phyloP scores from a whole-genome alignment of 1,140 invertebrate genomes.

The Penaeus indicus region DNA sequence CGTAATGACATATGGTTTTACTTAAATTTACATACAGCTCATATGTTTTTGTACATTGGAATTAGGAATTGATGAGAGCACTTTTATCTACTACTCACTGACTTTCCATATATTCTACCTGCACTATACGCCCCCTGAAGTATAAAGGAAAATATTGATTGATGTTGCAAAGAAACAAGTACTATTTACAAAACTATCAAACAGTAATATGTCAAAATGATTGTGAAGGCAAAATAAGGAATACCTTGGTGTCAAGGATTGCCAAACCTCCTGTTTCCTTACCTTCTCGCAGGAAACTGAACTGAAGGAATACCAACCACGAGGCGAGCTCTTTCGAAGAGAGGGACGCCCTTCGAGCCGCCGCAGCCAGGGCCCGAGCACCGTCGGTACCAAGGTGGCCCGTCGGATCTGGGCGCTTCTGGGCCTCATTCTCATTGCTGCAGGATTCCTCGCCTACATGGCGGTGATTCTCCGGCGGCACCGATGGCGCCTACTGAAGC shows the following conservation, averaged over 20 bases:
- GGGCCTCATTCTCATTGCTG: conserved; percentile 26
- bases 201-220: too few relatives aligned
- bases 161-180: too few relatives aligned
- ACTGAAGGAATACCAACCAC: background rate
- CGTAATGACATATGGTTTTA: background rate
- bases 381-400: conserved; percentile 32
- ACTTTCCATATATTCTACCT: too few relatives aligned
- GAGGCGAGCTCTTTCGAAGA: conserved; percentile 36
- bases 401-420: conserved; percentile 40
- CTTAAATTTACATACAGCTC: background rate
- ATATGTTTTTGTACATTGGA: too few relatives aligned
- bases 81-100: too few relatives aligned
- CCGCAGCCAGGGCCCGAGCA: background rate
- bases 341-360: conserved; percentile 21
- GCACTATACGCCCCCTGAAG: too few relatives aligned
- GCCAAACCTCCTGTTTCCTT: too few relatives aligned
- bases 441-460: conserved; percentile 36
- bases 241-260: too few relatives aligned
- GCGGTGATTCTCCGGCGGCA: background rate
- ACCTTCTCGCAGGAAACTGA: background rate
- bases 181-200: too few relatives aligned
- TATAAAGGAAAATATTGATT: too few relatives aligned
- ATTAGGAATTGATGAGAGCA: too few relatives aligned
- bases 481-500: background rate
- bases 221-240: too few relatives aligned